Percentiles rank a stretch among this genome's conserved stretches.
These are phyloP conservation scores for Theropithecus gelada DNA, from an alignment of 2,113 vertebrate species.

Conservation along the genomic window DNA sequence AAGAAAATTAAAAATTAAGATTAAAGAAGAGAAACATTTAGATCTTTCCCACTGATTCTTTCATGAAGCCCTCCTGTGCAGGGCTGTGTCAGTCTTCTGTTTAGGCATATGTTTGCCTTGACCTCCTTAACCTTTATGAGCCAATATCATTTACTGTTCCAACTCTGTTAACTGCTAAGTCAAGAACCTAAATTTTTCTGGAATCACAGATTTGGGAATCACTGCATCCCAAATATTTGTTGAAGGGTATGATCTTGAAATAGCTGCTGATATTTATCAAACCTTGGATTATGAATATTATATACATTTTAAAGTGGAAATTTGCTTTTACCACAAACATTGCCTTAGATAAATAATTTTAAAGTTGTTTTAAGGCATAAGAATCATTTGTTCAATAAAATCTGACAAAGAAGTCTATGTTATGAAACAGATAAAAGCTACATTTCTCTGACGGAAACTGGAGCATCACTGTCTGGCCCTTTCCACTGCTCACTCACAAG, in stretches of 20 bases:
- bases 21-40: neutral
- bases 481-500: neutral
- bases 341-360: neutral
- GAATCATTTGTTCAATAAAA: neutral
- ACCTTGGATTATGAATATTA: neutral
- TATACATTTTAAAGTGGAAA: neutral
- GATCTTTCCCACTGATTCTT: neutral
- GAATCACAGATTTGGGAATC: neutral
- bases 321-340: neutral
- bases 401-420: neutral
- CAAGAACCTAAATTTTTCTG: neutral
- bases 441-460: neutral
- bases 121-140: neutral
- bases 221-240: neutral
- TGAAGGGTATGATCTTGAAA: neutral
- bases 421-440: neutral
- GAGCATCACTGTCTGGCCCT: neutral
- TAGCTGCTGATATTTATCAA: neutral
- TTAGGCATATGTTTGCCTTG: neutral
- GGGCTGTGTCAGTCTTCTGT: neutral
- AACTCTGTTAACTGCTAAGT: neutral
- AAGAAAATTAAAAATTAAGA: neutral
- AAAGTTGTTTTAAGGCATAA: neutral
- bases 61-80: neutral
- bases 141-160: neutral